Evolutionary conservation across 2,113 vertebrate species (phyloP).

Genomic region (Athene cunicularia): DNA sequence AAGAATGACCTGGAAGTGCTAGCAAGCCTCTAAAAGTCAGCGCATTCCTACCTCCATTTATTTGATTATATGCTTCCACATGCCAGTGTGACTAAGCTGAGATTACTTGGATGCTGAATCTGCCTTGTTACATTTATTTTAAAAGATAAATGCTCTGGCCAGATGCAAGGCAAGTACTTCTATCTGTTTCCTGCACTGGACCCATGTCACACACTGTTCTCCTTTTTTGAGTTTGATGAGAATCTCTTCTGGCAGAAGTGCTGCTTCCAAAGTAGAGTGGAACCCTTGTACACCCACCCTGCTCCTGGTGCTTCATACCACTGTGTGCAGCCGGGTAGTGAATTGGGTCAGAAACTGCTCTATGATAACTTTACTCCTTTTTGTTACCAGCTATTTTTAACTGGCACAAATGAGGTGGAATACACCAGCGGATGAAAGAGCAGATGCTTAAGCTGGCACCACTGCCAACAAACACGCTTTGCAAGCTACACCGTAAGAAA

Average conservation of each 20-base stretch:
- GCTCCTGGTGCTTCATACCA: accelerated
- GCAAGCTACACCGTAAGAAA: background rate
- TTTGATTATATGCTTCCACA: background rate
- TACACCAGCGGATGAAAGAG: background rate
- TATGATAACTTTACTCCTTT: background rate
- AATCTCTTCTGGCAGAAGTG: background rate
- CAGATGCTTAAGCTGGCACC: background rate
- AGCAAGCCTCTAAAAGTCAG: background rate
- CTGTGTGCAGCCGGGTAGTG: accelerated
- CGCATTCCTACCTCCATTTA: background rate
- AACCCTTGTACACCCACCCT: background rate
- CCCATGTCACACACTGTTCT: background rate
- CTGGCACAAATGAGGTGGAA: background rate
- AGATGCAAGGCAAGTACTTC: background rate
- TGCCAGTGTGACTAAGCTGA: background rate
- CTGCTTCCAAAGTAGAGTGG: background rate
- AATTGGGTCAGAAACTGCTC: background rate
- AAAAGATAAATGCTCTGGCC: background rate
- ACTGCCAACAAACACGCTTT: background rate
- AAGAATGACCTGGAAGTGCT: background rate
- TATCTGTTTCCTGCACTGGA: background rate
- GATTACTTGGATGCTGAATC: background rate
- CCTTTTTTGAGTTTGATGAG: background rate
- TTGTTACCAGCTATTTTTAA: background rate
- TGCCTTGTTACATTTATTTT: background rate